A percentile compares a stretch with the other conserved stretches of the same genome.
Conservation (phyloP, 2,888 invertebrate species). For the Cryptocephalus moraei region DNA sequence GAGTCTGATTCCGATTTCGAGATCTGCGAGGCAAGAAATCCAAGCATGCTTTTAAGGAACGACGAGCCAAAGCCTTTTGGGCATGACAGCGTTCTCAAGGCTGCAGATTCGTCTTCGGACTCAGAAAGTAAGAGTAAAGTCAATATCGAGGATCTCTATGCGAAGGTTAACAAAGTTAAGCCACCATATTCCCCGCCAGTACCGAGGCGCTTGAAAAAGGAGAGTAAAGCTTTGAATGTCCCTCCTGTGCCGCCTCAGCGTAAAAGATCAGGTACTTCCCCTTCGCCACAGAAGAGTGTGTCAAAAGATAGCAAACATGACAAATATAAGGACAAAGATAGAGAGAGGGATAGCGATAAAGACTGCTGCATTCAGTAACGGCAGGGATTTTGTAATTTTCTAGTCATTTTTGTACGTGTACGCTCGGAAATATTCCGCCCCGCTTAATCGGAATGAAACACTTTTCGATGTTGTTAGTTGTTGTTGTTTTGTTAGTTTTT, state of each 20-base stretch:
- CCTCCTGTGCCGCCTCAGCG: constrained; percentile 13
- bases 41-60: constrained; percentile 2
- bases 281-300: constrained; percentile 15
- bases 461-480: constrained; percentile 4
- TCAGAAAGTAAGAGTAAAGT: neutral
- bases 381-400: constrained; percentile 22
- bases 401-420: constrained; percentile 30
- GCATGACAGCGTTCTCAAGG: neutral
- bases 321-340: constrained; percentile 13
- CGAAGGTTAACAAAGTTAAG: no score
- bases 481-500: constrained; percentile 15
- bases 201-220: neutral
- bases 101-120: neutral
- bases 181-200: neutral
- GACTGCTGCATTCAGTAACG: constrained; percentile 30
- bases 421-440: constrained; percentile 28
- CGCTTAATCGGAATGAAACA: constrained; percentile 12
- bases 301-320: neutral
- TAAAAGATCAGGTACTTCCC: constrained; percentile 22
- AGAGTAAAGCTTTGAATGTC: neutral
- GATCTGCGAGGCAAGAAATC: neutral
- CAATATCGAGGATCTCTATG: neutral
- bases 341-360: constrained; percentile 24
- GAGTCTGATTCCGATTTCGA: neutral
- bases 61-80: constrained; percentile 11